Conservation (phyloP, 2,113 vertebrate genomes). For the Tenebrosternarchus preto region DNA sequence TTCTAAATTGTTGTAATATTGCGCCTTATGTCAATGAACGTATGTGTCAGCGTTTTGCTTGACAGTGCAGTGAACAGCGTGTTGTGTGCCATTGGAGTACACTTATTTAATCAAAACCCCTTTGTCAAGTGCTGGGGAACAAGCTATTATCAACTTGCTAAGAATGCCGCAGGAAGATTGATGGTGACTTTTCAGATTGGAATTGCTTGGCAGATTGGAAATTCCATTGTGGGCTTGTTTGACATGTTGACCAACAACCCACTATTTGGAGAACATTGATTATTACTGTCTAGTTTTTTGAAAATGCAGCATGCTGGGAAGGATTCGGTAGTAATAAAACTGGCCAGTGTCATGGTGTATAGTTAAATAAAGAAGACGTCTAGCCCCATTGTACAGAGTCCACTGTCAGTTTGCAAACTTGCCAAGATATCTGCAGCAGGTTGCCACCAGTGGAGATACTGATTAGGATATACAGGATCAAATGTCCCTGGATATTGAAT, state of each 20-base stretch:
- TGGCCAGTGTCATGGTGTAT: constrained; percentile 8
- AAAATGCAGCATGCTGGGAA: not conserved
- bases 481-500: constrained; percentile 10
- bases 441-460: not conserved
- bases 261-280: not conserved
- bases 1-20: not conserved
- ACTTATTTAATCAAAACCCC: not conserved
- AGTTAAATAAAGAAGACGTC: not conserved
- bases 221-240: not conserved
- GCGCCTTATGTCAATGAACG: not conserved
- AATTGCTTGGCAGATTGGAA: not conserved
- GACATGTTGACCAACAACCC: not conserved
- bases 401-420: not conserved
- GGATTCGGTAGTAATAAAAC: constrained; percentile 2
- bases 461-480: not conserved
- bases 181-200: not conserved
- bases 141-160: constrained; percentile 4
- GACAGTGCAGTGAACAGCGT: not conserved
- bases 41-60: not conserved
- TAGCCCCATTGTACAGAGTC: not conserved
- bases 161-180: not conserved
- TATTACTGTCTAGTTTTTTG: not conserved
- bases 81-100: not conserved
- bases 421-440: not conserved
- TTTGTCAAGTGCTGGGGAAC: not conserved